phyloP scores from a whole-genome alignment of 1,140 invertebrate species.

The Scaptodrosophila lebanonensis region DNA sequence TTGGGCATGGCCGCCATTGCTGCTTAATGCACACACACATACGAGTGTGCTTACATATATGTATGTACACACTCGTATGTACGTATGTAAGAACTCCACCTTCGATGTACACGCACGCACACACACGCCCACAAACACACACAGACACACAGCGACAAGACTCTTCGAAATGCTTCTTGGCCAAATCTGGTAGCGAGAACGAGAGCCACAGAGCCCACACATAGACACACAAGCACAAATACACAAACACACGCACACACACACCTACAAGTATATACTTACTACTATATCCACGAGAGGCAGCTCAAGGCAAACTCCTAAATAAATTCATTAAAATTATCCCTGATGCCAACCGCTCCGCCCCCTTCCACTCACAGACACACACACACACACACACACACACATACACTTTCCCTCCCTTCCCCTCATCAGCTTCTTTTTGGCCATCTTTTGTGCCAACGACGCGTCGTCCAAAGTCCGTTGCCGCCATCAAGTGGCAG shows the following conservation, averaged over 20 bases:
- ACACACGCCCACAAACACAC: not conserved
- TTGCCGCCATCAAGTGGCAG: constrained; percentile 71
- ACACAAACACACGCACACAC: no score
- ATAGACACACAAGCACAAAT: not conserved
- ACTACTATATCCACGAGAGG: no score
- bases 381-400: constrained; percentile 1
- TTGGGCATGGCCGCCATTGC: constrained; percentile 44
- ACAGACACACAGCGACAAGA: not conserved
- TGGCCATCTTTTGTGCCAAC: constrained; percentile 20
- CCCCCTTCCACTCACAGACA: not conserved
- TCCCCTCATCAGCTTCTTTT: not conserved
- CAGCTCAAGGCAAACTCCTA: constrained; percentile 54
- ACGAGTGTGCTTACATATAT: not conserved
- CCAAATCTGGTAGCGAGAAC: constrained; percentile 27
- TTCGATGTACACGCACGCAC: not conserved
- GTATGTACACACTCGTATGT: constrained; percentile 17
- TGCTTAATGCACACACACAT: constrained; percentile 39
- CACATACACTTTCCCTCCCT: not conserved
- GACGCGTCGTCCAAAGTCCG: constrained; percentile 3
- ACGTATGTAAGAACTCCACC: constrained; percentile 15
- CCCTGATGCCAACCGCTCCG: constrained; percentile 25
- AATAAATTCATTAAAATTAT: constrained; percentile 76
- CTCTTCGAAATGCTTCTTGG: constrained; percentile 5
- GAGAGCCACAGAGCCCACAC: not conserved
- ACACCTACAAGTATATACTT: no score